phyloP scores from a whole-genome alignment of 1,140 invertebrate species.

The Pissodes strobi region DNA sequence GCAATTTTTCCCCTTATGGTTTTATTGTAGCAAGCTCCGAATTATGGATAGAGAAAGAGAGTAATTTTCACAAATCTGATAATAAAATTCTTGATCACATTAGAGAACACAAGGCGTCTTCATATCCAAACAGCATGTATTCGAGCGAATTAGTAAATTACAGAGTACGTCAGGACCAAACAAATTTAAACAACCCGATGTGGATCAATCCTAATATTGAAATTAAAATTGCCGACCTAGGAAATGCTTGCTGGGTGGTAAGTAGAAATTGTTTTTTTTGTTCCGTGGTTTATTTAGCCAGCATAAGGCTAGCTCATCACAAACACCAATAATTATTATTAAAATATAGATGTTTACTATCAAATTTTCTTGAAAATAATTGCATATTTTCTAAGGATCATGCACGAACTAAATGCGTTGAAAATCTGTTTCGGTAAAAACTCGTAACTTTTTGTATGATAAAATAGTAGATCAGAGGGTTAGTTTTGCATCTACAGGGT shows the following conservation, averaged over 20 bases:
- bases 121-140: constrained; percentile 41
- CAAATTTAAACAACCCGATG: constrained; percentile 55
- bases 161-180: constrained; percentile 34
- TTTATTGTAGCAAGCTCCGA: constrained; percentile 40
- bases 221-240: constrained; percentile 96
- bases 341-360: too few relatives aligned
- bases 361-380: too few relatives aligned
- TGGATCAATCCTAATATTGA: constrained; percentile 79
- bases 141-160: constrained; percentile 37
- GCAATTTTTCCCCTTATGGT: too few relatives aligned
- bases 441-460: too few relatives aligned
- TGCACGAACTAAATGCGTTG: too few relatives aligned
- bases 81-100: constrained; percentile 31
- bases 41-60: constrained; percentile 35
- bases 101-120: constrained; percentile 35
- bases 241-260: constrained; percentile 98
- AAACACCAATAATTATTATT: too few relatives aligned
- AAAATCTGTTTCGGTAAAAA: too few relatives aligned
- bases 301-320: too few relatives aligned
- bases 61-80: constrained; percentile 20
- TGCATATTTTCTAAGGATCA: too few relatives aligned
- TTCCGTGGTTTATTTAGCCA: too few relatives aligned
- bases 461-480: too few relatives aligned
- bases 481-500: too few relatives aligned
- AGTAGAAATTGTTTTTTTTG: constrained; percentile 43